phyloP scores from a whole-genome alignment of 2,113 vertebrate species.

The Urocitellus parryii region DNA sequence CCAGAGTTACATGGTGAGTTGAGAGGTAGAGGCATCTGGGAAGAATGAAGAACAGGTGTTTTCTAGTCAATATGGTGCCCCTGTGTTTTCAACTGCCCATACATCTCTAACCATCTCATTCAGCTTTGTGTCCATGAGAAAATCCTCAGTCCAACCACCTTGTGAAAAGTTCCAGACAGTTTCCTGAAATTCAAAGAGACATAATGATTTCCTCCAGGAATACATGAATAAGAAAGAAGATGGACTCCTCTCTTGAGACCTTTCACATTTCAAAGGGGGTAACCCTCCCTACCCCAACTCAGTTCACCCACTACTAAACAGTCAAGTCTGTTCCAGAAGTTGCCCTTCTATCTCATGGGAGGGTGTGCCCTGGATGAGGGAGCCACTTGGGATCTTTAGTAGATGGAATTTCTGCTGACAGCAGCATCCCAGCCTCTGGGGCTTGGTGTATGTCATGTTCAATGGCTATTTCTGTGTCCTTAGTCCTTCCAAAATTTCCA shows the following conservation, averaged over 20 bases:
- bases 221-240: background rate
- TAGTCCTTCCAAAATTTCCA: no score
- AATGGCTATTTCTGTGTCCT: background rate
- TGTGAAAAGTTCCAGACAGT: background rate
- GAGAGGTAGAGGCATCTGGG: background rate
- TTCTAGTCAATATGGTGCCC: background rate
- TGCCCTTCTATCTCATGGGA: background rate
- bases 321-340: background rate
- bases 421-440: background rate
- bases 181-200: background rate
- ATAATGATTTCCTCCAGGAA: background rate
- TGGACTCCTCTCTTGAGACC: background rate
- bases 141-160: background rate
- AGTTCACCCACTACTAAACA: background rate
- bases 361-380: background rate
- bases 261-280: background rate
- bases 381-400: background rate
- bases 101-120: background rate
- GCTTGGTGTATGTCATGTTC: background rate
- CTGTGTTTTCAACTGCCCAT: background rate
- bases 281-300: no score
- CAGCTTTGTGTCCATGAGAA: background rate
- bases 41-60: background rate
- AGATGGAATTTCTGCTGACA: background rate
- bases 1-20: background rate